Evolutionary conservation across 2,888 invertebrate genomes (phyloP), one percentile per base, ranked within the genome.

Genomic region (Metacarcinus magister): DNA sequence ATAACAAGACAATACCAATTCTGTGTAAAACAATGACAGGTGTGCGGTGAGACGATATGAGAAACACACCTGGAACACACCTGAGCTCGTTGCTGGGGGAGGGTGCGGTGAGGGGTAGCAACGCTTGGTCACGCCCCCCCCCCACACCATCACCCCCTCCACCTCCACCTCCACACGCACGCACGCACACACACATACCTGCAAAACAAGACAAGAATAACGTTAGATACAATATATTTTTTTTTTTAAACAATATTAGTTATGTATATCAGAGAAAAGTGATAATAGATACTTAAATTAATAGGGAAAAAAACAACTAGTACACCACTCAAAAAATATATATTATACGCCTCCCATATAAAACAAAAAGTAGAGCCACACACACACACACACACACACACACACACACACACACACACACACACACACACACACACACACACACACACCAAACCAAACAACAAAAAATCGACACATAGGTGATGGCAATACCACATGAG

Each of bases 401-500:
- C 89, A 43, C 32, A 89, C 89, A 39, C 43, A 89, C 32, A 89
- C 89, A 39, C 43, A 43, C 28, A 89, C 89, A 43, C 44, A 91
- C 23, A 89, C 28, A 91, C 91, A 91, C 91, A 43, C 43, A 43
- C 91, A 91, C 91, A 44, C 43, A 39, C 91, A 44, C 43, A 43
- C 90, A n/a, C n/a, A n/a, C n/a, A n/a, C n/a, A n/a, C n/a, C n/a
- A n/a, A n/a, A n/a, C n/a, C n/a, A n/a, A n/a, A n/a, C n/a, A n/a
- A n/a, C n/a, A n/a, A n/a, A 82, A 32, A 82, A 28, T 32, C 28
- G 10, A 82, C 82, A 32, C 32, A 28, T 32, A 82, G 28, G 82
- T 82, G 93, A 32, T 93, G 93, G 93, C 67, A 67, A 60, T 60
- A 28, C 93, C 39, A 67, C 67, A 48, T 93, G 54, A 16, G 43